Base-by-base conservation (phyloP, 2,888 invertebrate species). In the Agrotis segetum region DNA sequence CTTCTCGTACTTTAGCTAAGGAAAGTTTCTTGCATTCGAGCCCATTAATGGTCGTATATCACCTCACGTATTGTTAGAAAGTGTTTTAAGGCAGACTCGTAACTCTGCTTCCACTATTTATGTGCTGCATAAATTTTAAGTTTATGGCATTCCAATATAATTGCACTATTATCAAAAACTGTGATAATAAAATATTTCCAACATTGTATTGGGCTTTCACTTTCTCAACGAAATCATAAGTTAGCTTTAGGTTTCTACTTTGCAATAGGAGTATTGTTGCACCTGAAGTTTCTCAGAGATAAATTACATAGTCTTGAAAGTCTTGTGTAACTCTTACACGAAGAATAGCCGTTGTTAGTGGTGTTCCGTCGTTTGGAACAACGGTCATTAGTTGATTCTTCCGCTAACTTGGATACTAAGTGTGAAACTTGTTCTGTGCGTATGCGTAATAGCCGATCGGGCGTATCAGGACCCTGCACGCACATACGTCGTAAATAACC, bases 21-120 rank as follows among this genome's bases (percentile, higher is more conserved):
- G 88, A 89, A 89, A 90, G 88, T 90, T 89, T 90, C 87, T 89
- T 70, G 81, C 61, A 82, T 79, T 82, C 71, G 66, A 68, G 77
- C 84, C 87, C 80, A 74, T 86, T 90, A 90, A 90, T 88, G 81
- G 71, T 79, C 83, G 85, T 89, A 87, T 88, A 88, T 90, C 88
- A 71, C 75, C 86, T 85, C 86, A 87, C 85, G 87, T 90, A 89
- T 91, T 92, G 90, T 92, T 91, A 89, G 89, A 90, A 91, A 92
- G 89, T 89, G 86, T 89, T 91, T 87, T 81, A 81, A 87, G 84
- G 80, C 78, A 87, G 87, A 85, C 80, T 86, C 71, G 65, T 78
- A 82, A 75, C 79, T 73, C 70, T 79, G 70, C 79, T 75, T 83
- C 72, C 78, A 78, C 84, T 86, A 84, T 88, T 89, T 87, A 87